Evolutionary conservation across 2,888 invertebrate species (phyloP).

Genomic region (Theretra japonica): DNA sequence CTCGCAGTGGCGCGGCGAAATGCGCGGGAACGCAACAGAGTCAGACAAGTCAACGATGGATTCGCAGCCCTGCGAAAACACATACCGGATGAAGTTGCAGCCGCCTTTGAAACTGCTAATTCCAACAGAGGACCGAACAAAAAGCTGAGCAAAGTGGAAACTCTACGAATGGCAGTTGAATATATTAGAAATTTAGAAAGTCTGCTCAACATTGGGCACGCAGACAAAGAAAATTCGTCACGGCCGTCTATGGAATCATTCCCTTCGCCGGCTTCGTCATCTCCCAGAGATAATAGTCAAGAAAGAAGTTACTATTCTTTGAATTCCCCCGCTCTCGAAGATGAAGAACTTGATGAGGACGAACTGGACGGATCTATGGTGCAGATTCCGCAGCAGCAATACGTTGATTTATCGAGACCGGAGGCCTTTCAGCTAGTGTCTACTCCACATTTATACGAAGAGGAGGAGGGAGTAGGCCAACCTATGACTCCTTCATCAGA

Average conservation of each 20-base stretch:
- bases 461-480: conserved; percentile 85
- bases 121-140: conserved; percentile 88
- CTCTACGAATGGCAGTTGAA: conserved; percentile 94
- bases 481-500: conserved; percentile 83
- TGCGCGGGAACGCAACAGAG: conserved; percentile 96
- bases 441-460: conserved; percentile 84
- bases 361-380: conserved; percentile 74
- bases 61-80: conserved; percentile 94
- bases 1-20: conserved; percentile 94
- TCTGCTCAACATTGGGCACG: conserved; percentile 88
- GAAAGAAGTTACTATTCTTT: conserved; percentile 79
- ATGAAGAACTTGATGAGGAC: conserved; percentile 78
- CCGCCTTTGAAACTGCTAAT: conserved; percentile 87
- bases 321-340: conserved; percentile 76
- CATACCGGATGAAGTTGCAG: conserved; percentile 92
- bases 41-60: conserved; percentile 96
- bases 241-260: conserved; percentile 77
- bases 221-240: conserved; percentile 79
- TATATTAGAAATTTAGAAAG: conserved; percentile 93
- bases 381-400: conserved; percentile 83
- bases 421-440: conserved; percentile 87
- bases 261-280: conserved; percentile 81
- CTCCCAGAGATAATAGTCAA: conserved; percentile 80
- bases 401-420: conserved; percentile 84
- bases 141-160: conserved; percentile 95